phyloP scores from a whole-genome alignment of 2,797 vertebrate genomes.

The Rhinella marina region DNA sequence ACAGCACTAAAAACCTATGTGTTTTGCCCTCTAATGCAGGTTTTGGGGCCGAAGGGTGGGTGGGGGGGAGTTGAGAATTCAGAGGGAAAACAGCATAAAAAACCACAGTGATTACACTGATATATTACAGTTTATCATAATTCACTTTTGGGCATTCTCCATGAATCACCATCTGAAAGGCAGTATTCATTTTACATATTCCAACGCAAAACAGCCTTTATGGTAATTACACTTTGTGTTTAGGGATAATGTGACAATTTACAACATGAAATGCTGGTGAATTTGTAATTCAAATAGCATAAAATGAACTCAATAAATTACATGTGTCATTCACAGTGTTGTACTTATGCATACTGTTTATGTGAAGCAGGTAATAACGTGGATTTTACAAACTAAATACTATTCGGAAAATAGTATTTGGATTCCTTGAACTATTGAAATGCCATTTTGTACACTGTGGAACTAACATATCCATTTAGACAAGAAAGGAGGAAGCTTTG shows the following conservation, averaged over 20 bases:
- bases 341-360: neutral
- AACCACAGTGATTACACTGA: neutral
- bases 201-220: neutral
- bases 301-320: neutral
- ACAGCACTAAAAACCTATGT: no score
- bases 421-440: neutral
- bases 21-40: no score
- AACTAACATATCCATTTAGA: neutral
- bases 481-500: no score
- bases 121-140: neutral
- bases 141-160: neutral
- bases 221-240: constrained; percentile 1
- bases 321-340: neutral
- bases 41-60: no score
- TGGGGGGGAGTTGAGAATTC: no score
- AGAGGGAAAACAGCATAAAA: neutral
- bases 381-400: neutral
- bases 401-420: neutral
- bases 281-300: neutral
- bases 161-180: neutral
- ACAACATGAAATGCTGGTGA: neutral
- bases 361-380: neutral
- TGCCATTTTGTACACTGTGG: neutral
- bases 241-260: neutral
- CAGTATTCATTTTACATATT: neutral